Evolutionary conservation across 1,140 invertebrate species (phyloP), one percentile per base, ranked within the genome.

Genomic region (Fopius arisanus): DNA sequence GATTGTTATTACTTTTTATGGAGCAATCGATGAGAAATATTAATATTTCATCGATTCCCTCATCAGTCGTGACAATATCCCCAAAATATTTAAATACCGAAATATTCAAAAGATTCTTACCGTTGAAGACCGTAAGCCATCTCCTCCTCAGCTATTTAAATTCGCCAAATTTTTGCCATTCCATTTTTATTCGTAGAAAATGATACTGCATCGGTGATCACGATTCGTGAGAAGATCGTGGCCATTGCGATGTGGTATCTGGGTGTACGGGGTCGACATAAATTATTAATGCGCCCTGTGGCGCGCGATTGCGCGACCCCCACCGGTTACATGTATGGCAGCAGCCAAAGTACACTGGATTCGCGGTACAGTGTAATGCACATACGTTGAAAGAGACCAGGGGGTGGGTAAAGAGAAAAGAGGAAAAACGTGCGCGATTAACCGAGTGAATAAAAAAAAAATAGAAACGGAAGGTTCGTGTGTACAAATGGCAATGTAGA

Each of bases 201-300:
- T 26, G 62, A 65, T 70, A 81, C 81, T 73, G 71, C 80, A 82
- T 81, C 78, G 73, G 68, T 68, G 73, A 75, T 81, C 81, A 82
- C 80, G 80, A 82, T 79, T 82, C 77, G 77, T 66, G 66, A 68
- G 33, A 70, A 77, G 81, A 82, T 82, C 80, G 79, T 82, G 78
- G 79, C 75, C 75, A 72, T 67, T 69, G 71, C 78, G 78, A 78
- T 81, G 75, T 74, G 68, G 59, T 80, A 79, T 82, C 77, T 78
- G 62, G 26, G 23, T 26, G 78, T 37, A n/a, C 21, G 3, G 54
- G 31, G 16, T 63, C 43, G 54, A 71, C 75, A 82, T 82, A 83
- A 83, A 83, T 82, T 83, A 83, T 82, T 81, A 80, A 82, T 82
- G 80, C 77, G 63, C 73, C 80, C 75, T 63, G 74, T 76, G 67